phyloP scores from a whole-genome alignment of 2,888 invertebrate species.

The Mesorhabditis sp. region DNA sequence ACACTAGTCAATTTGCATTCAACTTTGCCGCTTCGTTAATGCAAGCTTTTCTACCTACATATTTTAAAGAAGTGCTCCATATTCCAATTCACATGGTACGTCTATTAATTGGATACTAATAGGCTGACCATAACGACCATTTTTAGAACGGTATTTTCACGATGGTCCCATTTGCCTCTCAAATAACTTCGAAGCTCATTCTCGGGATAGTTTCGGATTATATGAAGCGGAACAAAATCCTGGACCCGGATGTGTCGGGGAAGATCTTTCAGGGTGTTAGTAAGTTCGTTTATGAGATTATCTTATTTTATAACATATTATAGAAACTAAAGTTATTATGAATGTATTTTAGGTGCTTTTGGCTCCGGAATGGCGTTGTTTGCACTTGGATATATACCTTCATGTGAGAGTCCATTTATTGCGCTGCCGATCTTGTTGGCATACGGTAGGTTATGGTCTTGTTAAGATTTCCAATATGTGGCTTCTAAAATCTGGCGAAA shows the following conservation, averaged over 20 bases:
- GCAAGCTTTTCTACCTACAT: not conserved
- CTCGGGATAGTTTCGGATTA: constrained; percentile 17
- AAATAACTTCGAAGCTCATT: constrained; percentile 15
- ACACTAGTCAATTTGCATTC: not conserved
- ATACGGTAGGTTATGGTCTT: not conserved
- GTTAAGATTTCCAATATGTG: too few relatives aligned
- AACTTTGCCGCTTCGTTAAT: not conserved
- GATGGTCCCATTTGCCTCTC: constrained; percentile 19
- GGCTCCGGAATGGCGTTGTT: not conserved
- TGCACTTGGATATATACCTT: not conserved
- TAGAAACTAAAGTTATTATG: not conserved
- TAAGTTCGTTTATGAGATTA: not conserved
- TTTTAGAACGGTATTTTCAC: constrained; percentile 23
- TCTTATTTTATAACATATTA: not conserved
- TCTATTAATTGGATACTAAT: not conserved
- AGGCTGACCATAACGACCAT: not conserved
- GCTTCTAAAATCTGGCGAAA: too few relatives aligned
- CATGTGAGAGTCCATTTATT: not conserved
- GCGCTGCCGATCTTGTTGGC: not conserved
- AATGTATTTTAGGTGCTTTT: not conserved
- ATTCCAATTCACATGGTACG: constrained; percentile 1
- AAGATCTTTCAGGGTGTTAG: constrained; percentile 11
- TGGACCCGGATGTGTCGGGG: constrained; percentile 7
- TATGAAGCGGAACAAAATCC: constrained; percentile 14
- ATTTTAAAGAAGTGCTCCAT: not conserved